These are phyloP conservation scores for Merops nubicus DNA, from an alignment of 2,113 vertebrate genomes.

Conservation along the genomic window DNA sequence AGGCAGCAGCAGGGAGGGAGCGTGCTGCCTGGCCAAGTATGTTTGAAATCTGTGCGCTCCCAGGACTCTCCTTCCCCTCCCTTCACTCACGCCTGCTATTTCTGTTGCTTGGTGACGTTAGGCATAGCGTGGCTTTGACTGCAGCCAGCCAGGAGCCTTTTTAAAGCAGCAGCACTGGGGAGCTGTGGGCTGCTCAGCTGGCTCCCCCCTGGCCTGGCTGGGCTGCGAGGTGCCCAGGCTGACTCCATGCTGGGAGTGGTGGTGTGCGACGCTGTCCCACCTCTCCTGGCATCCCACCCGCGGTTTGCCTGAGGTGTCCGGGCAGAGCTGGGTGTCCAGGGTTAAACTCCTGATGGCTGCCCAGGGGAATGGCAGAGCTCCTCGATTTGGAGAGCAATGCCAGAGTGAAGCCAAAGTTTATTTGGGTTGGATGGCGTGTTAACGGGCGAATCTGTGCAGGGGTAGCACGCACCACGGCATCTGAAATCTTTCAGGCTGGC, in stretches of 20 bases:
- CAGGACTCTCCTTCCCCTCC: slow-evolving; percentile 51
- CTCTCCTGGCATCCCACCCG: fast-evolving
- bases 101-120: slow-evolving; percentile 62
- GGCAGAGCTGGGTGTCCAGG: neutral
- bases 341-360: slow-evolving; percentile 33
- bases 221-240: neutral
- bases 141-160: slow-evolving; percentile 25
- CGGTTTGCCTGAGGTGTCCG: neutral
- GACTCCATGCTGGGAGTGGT: fast-evolving
- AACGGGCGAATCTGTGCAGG: neutral
- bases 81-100: slow-evolving; percentile 69
- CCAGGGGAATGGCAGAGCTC: neutral
- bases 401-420: slow-evolving; percentile 1
- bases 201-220: neutral
- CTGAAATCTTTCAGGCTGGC: neutral
- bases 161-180: slow-evolving; percentile 61
- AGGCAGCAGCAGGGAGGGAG: neutral
- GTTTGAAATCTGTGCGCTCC: slow-evolving; percentile 70
- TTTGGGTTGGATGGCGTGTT: neutral
- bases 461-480: neutral
- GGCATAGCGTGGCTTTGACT: slow-evolving; percentile 42
- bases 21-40: slow-evolving; percentile 24
- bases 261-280: neutral
- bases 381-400: neutral
- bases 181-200: fast-evolving